A percentile compares a stretch with the other conserved stretches of the same genome.
Evolutionary conservation across 2,888 invertebrate species (phyloP).

Genomic region (Pristionchus mayeri): DNA sequence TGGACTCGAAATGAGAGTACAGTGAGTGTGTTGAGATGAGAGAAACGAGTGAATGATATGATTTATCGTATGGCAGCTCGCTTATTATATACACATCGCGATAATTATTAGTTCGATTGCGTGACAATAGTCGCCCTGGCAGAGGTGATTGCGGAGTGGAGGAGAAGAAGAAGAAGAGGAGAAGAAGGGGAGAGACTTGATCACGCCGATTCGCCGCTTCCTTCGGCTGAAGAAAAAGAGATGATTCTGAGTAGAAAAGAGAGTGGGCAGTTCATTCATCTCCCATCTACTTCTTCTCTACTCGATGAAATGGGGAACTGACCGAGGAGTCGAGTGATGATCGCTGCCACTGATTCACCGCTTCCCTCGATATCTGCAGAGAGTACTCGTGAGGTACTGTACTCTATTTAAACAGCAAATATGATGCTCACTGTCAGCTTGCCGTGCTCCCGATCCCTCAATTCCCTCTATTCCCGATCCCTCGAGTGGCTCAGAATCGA

Average conservation of each 20-base stretch:
- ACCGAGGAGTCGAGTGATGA: slow-evolving; percentile 18
- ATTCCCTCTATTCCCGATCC: background rate
- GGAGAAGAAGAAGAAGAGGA: slow-evolving; percentile 19
- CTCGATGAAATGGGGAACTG: background rate
- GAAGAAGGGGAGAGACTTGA: slow-evolving; percentile 16
- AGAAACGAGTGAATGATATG: background rate
- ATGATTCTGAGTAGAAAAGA: background rate
- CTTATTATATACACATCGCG: slow-evolving; percentile 21
- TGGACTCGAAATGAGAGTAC: background rate
- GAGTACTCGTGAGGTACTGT: background rate
- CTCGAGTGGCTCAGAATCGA: background rate
- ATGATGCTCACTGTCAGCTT: background rate
- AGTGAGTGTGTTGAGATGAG: background rate
- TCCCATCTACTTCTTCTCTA: background rate
- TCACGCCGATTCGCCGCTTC: slow-evolving; percentile 33
- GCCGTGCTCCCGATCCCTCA: background rate
- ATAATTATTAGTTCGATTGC: background rate
- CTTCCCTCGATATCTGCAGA: slow-evolving; percentile 26
- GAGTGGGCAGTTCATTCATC: slow-evolving; percentile 17
- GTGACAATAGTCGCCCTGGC: slow-evolving; percentile 4
- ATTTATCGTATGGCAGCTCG: slow-evolving; percentile 29
- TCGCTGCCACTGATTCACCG: background rate
- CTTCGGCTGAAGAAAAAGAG: slow-evolving; percentile 25
- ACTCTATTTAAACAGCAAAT: background rate
- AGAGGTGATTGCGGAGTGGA: slow-evolving; percentile 7